Evolutionary conservation across 92 coral and sea anemone species (phyloP).

Genomic region (Umimayanthus kanabou): DNA sequence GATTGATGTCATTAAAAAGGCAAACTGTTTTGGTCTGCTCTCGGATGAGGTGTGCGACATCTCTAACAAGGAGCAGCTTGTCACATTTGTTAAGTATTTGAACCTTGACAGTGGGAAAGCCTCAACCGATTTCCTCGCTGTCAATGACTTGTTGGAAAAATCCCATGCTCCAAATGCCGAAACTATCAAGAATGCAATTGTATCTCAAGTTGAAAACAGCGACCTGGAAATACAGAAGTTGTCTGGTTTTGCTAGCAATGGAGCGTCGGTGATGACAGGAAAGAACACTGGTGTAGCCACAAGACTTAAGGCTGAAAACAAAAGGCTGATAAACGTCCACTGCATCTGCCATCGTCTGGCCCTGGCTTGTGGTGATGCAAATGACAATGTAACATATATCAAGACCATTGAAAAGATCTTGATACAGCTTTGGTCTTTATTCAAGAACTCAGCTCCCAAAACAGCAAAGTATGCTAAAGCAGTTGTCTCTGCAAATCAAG

Average conservation of each 20-base stretch:
- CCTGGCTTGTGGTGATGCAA: constrained; percentile 23
- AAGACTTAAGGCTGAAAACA: background rate
- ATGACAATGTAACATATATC: background rate
- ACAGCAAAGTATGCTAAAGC: constrained; percentile 14
- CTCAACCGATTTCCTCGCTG: too few species aligned
- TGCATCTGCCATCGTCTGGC: background rate
- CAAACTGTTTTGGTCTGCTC: constrained; percentile 60
- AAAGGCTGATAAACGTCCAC: background rate
- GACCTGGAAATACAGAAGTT: background rate
- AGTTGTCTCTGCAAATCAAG: background rate
- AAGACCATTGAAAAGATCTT: background rate
- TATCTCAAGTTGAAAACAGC: background rate
- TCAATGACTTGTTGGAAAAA: too few species aligned
- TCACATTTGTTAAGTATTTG: constrained; percentile 61
- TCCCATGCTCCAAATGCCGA: too few species aligned
- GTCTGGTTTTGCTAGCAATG: background rate
- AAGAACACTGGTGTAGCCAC: constrained; percentile 3
- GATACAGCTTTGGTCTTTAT: background rate
- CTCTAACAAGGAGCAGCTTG: constrained; percentile 63
- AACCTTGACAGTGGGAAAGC: too few species aligned
- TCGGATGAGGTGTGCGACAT: constrained; percentile 68
- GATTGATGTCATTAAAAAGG: constrained; percentile 28
- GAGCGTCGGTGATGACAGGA: background rate
- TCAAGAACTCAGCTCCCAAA: background rate
- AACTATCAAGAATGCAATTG: background rate